Evolutionary conservation across 1,140 invertebrate genomes (phyloP).

Genomic region (Oreohelix idahoensis): DNA sequence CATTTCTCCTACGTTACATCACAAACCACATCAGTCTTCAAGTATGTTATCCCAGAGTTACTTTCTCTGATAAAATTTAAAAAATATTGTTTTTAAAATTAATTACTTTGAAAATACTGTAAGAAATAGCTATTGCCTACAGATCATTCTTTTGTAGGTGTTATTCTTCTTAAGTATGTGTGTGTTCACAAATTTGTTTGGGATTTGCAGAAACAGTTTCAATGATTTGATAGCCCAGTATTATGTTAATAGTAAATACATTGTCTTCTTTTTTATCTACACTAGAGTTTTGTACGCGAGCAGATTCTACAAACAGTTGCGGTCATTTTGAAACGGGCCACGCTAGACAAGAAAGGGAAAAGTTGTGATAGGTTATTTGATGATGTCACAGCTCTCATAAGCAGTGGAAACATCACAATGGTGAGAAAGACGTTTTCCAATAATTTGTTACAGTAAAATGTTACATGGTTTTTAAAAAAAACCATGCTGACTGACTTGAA

Average conservation of each 20-base stretch:
- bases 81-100: no score
- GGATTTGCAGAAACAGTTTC: no score
- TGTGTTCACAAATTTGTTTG: no score
- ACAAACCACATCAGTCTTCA: conserved; percentile 77
- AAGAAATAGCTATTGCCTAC: no score
- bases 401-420: conserved; percentile 77
- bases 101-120: no score
- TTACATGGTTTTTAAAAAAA: neutral
- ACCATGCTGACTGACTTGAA: no score
- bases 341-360: conserved; percentile 81
- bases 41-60: neutral
- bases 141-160: no score
- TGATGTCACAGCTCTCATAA: conserved; percentile 83
- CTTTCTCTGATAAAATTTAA: no score
- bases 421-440: conserved; percentile 44
- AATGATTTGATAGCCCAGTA: no score
- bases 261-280: neutral
- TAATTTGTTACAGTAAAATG: no score
- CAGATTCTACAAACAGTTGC: conserved; percentile 80
- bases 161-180: no score
- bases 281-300: conserved; percentile 72
- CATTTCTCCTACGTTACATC: conserved; percentile 86
- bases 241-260: no score
- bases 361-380: conserved; percentile 81
- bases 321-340: conserved; percentile 88